These are phyloP conservation scores for Epsilonema sp. DNA, from an alignment of 2,888 invertebrate species.

Conservation along the genomic window DNA sequence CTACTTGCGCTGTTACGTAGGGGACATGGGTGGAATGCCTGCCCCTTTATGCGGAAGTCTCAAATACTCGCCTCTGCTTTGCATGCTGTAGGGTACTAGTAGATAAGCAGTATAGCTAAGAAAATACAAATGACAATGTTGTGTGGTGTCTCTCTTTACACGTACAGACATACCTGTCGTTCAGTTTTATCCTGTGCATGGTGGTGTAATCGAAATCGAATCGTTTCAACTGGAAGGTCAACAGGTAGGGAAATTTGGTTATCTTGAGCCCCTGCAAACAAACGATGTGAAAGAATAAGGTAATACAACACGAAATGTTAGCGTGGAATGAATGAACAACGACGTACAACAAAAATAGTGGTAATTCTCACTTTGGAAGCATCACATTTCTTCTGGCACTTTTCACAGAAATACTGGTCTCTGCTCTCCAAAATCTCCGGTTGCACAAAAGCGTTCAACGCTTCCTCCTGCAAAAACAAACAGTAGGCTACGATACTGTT, in stretches of 20 bases:
- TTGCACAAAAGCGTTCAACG: conserved; percentile 57
- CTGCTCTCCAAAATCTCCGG: conserved; percentile 60
- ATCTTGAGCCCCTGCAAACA: conserved; percentile 54
- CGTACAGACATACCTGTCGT: no score
- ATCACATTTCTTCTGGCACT: conserved; percentile 62
- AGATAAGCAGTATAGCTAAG: no score
- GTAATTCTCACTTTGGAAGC: conserved; percentile 50
- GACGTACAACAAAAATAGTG: not conserved
- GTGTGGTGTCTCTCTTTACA: no score
- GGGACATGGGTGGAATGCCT: no score
- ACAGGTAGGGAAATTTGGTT: conserved; percentile 59
- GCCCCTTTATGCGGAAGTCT: no score
- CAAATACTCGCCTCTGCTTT: no score
- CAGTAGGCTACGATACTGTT: not conserved
- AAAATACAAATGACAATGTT: no score
- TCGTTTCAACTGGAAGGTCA: conserved; percentile 64
- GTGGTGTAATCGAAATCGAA: conserved; percentile 71
- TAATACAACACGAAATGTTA: no score
- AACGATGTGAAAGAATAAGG: not conserved
- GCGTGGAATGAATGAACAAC: not conserved
- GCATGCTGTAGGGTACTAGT: no score
- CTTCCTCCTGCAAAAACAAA: conserved; percentile 51
- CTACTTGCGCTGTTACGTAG: no score
- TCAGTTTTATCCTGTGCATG: conserved; percentile 62
- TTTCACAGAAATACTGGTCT: conserved; percentile 69